Evolutionary conservation across 2,113 vertebrate genomes (phyloP).

Genomic region (Puffinus mauretanicus): DNA sequence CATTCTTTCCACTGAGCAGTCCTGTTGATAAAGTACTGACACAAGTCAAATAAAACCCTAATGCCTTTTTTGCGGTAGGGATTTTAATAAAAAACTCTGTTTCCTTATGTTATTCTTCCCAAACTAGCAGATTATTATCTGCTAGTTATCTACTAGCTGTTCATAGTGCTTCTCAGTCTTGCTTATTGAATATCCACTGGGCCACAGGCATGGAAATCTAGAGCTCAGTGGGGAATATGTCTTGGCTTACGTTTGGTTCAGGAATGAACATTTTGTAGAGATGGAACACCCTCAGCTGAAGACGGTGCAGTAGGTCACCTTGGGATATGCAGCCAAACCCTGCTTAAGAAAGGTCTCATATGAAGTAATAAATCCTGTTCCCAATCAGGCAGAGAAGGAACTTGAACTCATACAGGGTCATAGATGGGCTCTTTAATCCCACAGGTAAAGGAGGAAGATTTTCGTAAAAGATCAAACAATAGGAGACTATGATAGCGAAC

Average conservation of each 20-base stretch:
- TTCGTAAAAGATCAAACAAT: neutral
- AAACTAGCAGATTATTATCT: neutral
- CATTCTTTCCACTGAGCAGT: neutral
- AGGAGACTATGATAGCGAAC: neutral
- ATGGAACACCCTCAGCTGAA: neutral
- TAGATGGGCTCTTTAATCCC: neutral
- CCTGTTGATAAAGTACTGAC: neutral
- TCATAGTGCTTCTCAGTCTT: neutral
- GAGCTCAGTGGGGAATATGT: neutral
- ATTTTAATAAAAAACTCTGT: neutral
- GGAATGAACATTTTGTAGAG: neutral
- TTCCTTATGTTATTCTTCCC: neutral
- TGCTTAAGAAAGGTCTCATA: neutral
- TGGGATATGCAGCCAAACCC: neutral
- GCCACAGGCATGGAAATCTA: neutral
- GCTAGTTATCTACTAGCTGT: neutral
- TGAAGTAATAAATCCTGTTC: neutral
- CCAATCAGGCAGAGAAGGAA: neutral
- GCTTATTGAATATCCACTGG: neutral
- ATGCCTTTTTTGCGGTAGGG: neutral
- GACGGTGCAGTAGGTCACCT: neutral
- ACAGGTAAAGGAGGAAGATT: neutral
- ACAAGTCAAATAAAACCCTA: neutral
- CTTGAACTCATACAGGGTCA: neutral
- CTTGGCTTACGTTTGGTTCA: neutral